phyloP scores from a whole-genome alignment of 2,888 invertebrate species.

The Volucella inanis region DNA sequence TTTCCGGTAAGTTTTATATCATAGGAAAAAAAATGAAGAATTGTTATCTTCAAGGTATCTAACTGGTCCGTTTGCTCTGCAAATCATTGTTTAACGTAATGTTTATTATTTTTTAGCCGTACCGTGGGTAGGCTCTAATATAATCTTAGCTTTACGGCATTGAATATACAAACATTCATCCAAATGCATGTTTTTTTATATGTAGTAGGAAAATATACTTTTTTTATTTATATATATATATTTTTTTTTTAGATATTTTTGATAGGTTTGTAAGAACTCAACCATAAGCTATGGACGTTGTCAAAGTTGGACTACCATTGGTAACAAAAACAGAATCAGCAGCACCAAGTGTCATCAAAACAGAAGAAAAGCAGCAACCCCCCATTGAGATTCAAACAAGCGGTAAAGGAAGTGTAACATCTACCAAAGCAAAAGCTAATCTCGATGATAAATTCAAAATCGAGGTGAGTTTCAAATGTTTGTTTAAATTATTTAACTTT shows the following conservation, averaged over 20 bases:
- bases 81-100: no score
- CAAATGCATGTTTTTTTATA: no score
- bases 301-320: slow-evolving; percentile 31
- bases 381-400: slow-evolving; percentile 10
- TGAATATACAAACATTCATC: no score
- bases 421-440: slow-evolving; percentile 45
- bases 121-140: no score
- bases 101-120: no score
- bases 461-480: slow-evolving; percentile 62
- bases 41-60: no score
- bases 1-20: no score
- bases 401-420: slow-evolving; percentile 23
- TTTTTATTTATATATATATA: neutral
- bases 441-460: slow-evolving; percentile 75
- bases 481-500: neutral
- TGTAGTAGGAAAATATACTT: no score
- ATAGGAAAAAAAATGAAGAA: no score
- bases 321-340: slow-evolving; percentile 38
- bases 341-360: slow-evolving; percentile 27
- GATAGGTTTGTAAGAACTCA: slow-evolving; percentile 30
- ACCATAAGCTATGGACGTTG: slow-evolving; percentile 48
- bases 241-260: slow-evolving; percentile 45
- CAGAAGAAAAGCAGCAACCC: slow-evolving; percentile 27
- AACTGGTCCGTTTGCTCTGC: no score
- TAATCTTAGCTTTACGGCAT: no score